Evolutionary conservation across 2,888 invertebrate genomes (phyloP).

Genomic region (Uropetala carovei): DNA sequence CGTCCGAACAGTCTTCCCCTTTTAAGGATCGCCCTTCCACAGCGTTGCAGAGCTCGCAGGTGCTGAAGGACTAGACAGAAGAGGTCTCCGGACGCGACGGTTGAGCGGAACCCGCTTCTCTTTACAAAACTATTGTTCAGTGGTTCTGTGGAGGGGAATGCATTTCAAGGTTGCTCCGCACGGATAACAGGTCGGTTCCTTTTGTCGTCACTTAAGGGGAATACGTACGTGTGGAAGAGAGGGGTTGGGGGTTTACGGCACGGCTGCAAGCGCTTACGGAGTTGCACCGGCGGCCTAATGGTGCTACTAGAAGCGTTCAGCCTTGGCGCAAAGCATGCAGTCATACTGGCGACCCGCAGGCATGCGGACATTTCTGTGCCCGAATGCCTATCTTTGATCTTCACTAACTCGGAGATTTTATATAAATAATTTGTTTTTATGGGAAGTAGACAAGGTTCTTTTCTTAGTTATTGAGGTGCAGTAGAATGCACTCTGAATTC

Average conservation of each 20-base stretch:
- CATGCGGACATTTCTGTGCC: too few species aligned
- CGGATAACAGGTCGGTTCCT: neutral
- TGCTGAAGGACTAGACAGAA: too few species aligned
- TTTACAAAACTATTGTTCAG: neutral
- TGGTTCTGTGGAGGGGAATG: neutral
- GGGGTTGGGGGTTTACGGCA: neutral
- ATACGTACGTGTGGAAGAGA: neutral
- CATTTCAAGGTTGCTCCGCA: neutral
- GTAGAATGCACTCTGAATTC: too few species aligned
- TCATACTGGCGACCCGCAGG: neutral
- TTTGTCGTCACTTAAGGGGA: neutral
- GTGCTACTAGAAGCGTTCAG: neutral
- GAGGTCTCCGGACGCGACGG: neutral
- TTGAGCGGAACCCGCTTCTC: constrained; percentile 22
- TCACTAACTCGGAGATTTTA: too few species aligned
- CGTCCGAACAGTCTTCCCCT: too few species aligned
- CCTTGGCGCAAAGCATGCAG: neutral
- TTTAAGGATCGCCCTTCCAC: too few species aligned
- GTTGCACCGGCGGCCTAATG: neutral
- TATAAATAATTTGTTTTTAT: too few species aligned
- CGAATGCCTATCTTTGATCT: too few species aligned
- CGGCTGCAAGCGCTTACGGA: neutral
- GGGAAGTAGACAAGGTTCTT: too few species aligned
- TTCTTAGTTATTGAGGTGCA: too few species aligned
- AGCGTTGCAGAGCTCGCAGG: too few species aligned